Conservation (phyloP, 1,140 invertebrate genomes). For the Drosophila cardini region DNA sequence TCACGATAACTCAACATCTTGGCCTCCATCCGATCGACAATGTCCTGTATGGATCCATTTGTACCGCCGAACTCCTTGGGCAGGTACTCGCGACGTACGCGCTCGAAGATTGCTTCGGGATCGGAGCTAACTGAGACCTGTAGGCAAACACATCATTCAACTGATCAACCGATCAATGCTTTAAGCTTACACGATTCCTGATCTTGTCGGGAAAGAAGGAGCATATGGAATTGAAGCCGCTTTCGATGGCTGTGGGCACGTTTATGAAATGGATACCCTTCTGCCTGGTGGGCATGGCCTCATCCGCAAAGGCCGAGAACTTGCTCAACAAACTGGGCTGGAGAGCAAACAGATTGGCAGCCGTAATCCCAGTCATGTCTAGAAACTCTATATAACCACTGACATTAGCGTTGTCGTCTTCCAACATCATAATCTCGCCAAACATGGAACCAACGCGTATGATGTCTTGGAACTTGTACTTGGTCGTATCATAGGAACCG, state of each 20-base stretch:
- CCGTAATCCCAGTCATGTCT: constrained; percentile 83
- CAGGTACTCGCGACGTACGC: constrained; percentile 84
- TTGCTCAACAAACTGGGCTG: constrained; percentile 85
- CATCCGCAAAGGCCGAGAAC: constrained; percentile 85
- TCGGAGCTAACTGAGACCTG: constrained; percentile 59
- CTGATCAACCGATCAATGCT: not conserved
- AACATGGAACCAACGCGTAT: constrained; percentile 71
- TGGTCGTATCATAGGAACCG: constrained; percentile 59
- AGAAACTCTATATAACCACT: constrained; percentile 75
- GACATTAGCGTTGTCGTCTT: constrained; percentile 76
- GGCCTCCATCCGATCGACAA: constrained; percentile 85
- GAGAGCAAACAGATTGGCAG: constrained; percentile 85
- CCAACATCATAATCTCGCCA: constrained; percentile 73
- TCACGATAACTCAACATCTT: constrained; percentile 85
- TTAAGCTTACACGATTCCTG: constrained; percentile 47
- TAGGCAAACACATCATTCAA: not conserved
- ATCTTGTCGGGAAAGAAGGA: constrained; percentile 75
- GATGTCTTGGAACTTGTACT: constrained; percentile 67
- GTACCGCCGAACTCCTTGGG: constrained; percentile 86
- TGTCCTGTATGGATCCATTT: constrained; percentile 84
- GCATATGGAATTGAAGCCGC: constrained; percentile 84
- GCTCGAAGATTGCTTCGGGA: constrained; percentile 84
- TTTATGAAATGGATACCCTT: constrained; percentile 85
- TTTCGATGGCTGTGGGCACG: constrained; percentile 85
- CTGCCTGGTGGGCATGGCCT: constrained; percentile 85